A percentile compares a stretch with the other conserved stretches of the same genome.
phyloP scores from a whole-genome alignment of 2,797 vertebrate species.

The Numenius phaeopus region DNA sequence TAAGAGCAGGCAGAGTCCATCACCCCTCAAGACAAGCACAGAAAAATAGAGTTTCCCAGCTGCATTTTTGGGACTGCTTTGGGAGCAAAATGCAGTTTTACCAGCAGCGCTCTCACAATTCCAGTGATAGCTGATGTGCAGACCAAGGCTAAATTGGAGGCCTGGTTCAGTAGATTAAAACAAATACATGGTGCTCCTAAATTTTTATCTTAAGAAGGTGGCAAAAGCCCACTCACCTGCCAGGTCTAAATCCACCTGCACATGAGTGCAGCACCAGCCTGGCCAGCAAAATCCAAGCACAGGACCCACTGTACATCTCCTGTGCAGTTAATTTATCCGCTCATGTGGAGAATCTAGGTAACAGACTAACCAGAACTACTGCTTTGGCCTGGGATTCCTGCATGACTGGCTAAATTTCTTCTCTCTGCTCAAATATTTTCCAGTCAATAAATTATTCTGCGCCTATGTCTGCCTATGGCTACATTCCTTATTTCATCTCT shows the following conservation, averaged over 20 bases:
- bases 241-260: not conserved
- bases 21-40: not conserved
- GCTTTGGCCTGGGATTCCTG: not conserved
- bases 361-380: not conserved
- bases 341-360: not conserved
- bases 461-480: not conserved
- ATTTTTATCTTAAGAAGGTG: not conserved
- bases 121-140: not conserved
- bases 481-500: not conserved
- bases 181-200: fast-evolving
- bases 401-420: fast-evolving
- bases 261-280: not conserved
- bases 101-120: not conserved
- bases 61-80: not conserved
- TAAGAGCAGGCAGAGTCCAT: not conserved
- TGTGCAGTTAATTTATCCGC: not conserved
- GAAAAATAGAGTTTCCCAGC: not conserved
- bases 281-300: not conserved
- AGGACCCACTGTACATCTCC: not conserved
- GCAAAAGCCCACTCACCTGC: not conserved
- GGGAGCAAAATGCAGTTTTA: not conserved
- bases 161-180: not conserved
- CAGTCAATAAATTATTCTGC: not conserved
- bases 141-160: not conserved
- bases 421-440: not conserved